These are phyloP conservation scores for Drosophila sp. DNA, from an alignment of 1,140 invertebrate genomes.

Conservation along the genomic window DNA sequence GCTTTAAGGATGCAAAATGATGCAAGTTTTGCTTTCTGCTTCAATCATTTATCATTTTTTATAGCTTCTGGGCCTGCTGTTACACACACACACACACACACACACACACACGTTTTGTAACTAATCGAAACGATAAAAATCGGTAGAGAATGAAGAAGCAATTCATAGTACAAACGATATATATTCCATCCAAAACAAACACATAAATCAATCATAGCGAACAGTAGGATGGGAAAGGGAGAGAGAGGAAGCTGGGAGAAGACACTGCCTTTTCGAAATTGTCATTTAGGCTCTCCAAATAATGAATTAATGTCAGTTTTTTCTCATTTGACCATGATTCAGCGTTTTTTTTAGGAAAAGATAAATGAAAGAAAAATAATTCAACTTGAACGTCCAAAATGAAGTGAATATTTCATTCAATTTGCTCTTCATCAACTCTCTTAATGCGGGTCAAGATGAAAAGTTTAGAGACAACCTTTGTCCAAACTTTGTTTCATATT, in stretches of 20 bases:
- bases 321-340: slow-evolving; percentile 8
- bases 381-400: slow-evolving; percentile 1
- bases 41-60: slow-evolving; percentile 75
- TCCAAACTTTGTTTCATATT: slow-evolving; percentile 4
- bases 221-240: not conserved
- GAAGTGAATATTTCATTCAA: slow-evolving; percentile 11
- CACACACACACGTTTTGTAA: slow-evolving; percentile 2
- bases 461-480: not conserved
- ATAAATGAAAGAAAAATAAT: slow-evolving; percentile 15
- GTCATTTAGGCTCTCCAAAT: slow-evolving; percentile 20
- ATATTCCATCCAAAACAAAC: slow-evolving; percentile 18
- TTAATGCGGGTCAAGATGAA: slow-evolving; percentile 7
- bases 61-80: slow-evolving; percentile 45
- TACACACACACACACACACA: too few relatives aligned
- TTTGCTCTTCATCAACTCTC: slow-evolving; percentile 9
- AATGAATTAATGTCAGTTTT: slow-evolving; percentile 15
- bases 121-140: slow-evolving; percentile 71
- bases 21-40: slow-evolving; percentile 52
- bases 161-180: slow-evolving; percentile 49
- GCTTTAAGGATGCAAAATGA: slow-evolving; percentile 54
- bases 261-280: slow-evolving; percentile 1
- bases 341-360: not conserved
- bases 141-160: slow-evolving; percentile 50
- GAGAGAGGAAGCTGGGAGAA: not conserved
- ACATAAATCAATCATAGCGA: slow-evolving; percentile 54